Evolutionary conservation across 2,797 vertebrate genomes (phyloP), one percentile per base, ranked within the genome.

Genomic region (Serranus cabrilla): DNA sequence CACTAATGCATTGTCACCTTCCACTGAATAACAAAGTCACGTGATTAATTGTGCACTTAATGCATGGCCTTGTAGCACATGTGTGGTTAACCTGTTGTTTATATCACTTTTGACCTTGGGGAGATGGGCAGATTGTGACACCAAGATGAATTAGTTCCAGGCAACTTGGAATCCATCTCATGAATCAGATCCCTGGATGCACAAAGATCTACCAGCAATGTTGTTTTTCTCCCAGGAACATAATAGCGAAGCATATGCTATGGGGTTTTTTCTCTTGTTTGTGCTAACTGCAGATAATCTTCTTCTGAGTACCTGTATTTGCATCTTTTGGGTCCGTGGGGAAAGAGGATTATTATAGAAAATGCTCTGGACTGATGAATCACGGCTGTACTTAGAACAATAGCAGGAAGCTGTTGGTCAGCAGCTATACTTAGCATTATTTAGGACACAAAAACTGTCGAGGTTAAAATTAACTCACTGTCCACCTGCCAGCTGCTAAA

Each of bases 61-160:
- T n/a, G 1, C 0, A 0, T 27, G 25, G 40, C 42, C 68, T 46
- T 56, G 58, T 21, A 11, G 25, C 52, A 27, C 34, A 10, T 27
- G 10, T 47, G 46, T 34, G 20, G 43, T 58, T 65, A 21, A 40
- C 16, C 45, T 65, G 58, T 46, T 57, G 46, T 75, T 71, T 71
- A 23, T 55, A 21, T 74, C 60, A 55, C 52, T 62, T 55, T 59
- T 80, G 64, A 71, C 70, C 74, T 80, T 62, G 65, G 40, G 11
- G 13, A 51, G 46, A 60, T 23, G 27, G 21, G 54, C 43, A 51
- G 43, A 50, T 39, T 57, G 45, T 50, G 18, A 52, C 63, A 45
- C 34, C 20, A 20, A 59, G 71, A 71, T 60, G 14, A 74, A 80
- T 80, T 65, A 50, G 39, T 47, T 70, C 5, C 31, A 52, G 46